Percentiles rank a stretch among this genome's conserved stretches.
Conservation (phyloP, 2,888 invertebrate species). For the Heliconius ethilla region DNA sequence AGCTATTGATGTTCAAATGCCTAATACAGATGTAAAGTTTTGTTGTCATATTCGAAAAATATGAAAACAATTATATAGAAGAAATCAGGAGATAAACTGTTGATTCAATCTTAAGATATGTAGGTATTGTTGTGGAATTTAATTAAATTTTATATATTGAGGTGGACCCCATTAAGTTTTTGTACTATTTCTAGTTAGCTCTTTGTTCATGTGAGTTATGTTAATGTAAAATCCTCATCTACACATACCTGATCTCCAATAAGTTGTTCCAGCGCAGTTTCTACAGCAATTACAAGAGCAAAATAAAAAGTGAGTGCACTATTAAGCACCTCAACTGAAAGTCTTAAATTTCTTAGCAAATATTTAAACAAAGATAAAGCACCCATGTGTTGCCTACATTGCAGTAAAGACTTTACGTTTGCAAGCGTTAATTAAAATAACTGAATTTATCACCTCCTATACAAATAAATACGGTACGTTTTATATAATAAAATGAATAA, state of each 20-base stretch:
- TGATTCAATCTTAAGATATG: neutral
- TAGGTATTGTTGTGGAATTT: neutral
- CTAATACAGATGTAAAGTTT: too few species aligned
- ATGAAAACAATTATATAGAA: neutral
- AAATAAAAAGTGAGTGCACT: constrained; percentile 43
- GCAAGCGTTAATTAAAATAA: constrained; percentile 31
- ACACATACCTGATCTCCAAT: constrained; percentile 43
- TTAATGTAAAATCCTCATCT: constrained; percentile 58
- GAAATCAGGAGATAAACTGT: neutral
- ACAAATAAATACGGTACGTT: neutral
- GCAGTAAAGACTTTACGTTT: constrained; percentile 12
- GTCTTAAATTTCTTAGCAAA: constrained; percentile 39
- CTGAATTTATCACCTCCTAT: constrained; percentile 22
- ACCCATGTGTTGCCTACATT: constrained; percentile 21
- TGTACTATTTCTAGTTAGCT: constrained; percentile 10
- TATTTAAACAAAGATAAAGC: constrained; percentile 43
- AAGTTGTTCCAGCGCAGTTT: constrained; percentile 40
- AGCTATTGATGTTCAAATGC: neutral
- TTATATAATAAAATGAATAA: constrained; percentile 7
- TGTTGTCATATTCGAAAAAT: neutral
- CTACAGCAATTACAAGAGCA: constrained; percentile 45
- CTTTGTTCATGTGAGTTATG: constrained; percentile 24
- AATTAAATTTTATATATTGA: constrained; percentile 37
- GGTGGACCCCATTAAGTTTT: neutral
- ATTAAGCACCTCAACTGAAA: constrained; percentile 40